Evolutionary conservation across 1,140 invertebrate species (phyloP), one percentile per base, ranked within the genome.

Genomic region (Oppia nitens): DNA sequence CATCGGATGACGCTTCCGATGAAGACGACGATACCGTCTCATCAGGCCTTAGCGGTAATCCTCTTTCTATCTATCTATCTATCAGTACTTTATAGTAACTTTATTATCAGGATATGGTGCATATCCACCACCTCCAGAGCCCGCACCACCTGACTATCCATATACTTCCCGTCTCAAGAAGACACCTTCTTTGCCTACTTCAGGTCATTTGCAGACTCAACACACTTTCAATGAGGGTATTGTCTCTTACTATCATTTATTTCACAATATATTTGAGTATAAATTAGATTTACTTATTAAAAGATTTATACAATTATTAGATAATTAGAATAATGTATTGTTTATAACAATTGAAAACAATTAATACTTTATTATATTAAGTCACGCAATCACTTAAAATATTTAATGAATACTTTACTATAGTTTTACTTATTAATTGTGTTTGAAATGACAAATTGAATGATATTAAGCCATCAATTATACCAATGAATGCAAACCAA

Each of bases 41-140:
- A 49, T 67, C 66, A 40, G 64, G 64, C 21, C 55, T 65, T 47
- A 66, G 65, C 60, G 65, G 65, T 66, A 58, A 59, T 61, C 57
- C 49, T 50, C 49, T n/a, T 6, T 50, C 20, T 59, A 14, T 59
- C 48, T 57, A 12, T 14, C 32, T 24, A 12, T 32, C n/a, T 17
- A 28, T 23, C 20, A n/a, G 11, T 32, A 53, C n/a, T 25, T 4
- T 20, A 29, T 47, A 23, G 27, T 32, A 52, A 57, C 57, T n/a
- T 55, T 57, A 9, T 50, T 59, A 32, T 40, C 25, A 61, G 83
- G 83, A 68, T 84, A 85, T 70, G 82, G 83, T 70, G 83, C 84
- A 57, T 87, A 84, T 69, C 83, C 84, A 63, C 82, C 83, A 32
- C 32, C 32, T 9, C 83, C 84, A 52, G 83, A 86, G 72, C 84